A percentile compares a stretch with the other conserved stretches of the same genome.
phyloP scores from a whole-genome alignment of 1,140 invertebrate species.

The Diabrotica virgifera region DNA sequence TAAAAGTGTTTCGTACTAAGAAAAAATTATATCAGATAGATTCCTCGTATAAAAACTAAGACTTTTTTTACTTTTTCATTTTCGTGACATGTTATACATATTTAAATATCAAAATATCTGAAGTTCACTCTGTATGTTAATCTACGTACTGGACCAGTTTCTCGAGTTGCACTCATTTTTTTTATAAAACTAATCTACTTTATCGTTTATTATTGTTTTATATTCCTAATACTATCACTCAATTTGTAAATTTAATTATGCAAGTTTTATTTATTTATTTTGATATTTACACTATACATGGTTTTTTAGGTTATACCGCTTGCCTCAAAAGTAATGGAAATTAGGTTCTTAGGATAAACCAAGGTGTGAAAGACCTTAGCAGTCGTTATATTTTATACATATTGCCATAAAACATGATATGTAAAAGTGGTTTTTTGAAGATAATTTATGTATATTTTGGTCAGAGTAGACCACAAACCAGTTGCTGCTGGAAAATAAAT shows the following conservation, averaged over 20 bases:
- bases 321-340: too few species aligned
- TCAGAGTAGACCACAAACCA: too few species aligned
- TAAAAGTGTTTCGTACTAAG: too few species aligned
- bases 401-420: too few species aligned
- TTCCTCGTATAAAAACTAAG: too few species aligned
- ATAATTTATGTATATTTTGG: too few species aligned
- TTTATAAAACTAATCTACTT: not conserved
- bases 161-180: not conserved
- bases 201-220: not conserved
- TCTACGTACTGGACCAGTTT: not conserved
- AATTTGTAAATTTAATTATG: conserved; percentile 1
- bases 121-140: not conserved
- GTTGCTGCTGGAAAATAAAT: too few species aligned
- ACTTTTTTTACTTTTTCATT: not conserved
- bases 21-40: too few species aligned
- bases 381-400: too few species aligned
- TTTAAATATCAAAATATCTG: not conserved
- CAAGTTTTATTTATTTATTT: not conserved
- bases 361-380: too few species aligned
- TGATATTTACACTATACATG: not conserved
- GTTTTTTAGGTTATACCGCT: not conserved
- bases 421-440: too few species aligned
- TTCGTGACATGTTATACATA: not conserved
- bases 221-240: not conserved
- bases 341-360: too few species aligned